These are phyloP conservation scores for Heliconius congener DNA, from an alignment of 1,140 invertebrate genomes.

Conservation along the genomic window DNA sequence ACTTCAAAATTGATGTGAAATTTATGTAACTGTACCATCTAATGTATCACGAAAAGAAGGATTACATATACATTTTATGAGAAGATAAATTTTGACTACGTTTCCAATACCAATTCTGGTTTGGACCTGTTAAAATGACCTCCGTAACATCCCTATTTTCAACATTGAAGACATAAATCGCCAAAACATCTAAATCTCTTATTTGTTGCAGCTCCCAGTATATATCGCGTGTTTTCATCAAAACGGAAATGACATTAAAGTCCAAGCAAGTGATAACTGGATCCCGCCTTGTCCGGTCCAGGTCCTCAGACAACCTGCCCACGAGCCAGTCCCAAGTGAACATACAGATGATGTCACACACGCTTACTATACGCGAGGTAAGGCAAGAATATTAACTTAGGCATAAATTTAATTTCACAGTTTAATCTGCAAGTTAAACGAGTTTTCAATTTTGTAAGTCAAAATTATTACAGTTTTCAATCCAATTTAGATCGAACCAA, in stretches of 20 bases:
- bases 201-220: slow-evolving; percentile 87
- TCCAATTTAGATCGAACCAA: slow-evolving; percentile 9
- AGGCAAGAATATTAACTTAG: slow-evolving; percentile 33
- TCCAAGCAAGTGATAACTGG: slow-evolving; percentile 87
- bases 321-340: slow-evolving; percentile 95
- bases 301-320: slow-evolving; percentile 93
- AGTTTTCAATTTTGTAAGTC: slow-evolving; percentile 4
- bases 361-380: slow-evolving; percentile 95
- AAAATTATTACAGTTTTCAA: not conserved
- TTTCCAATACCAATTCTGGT: too few relatives aligned
- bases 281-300: slow-evolving; percentile 87
- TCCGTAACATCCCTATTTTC: too few relatives aligned
- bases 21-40: too few relatives aligned
- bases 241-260: slow-evolving; percentile 95
- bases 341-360: slow-evolving; percentile 96
- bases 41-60: too few relatives aligned
- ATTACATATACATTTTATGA: too few relatives aligned
- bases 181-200: not conserved
- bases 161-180: too few relatives aligned
- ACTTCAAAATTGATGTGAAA: too few relatives aligned
- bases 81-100: too few relatives aligned
- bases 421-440: not conserved
- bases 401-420: not conserved
- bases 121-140: too few relatives aligned
- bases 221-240: slow-evolving; percentile 94